Conservation (phyloP, 2,797 vertebrate genomes). For the Thalassophryne amazonica region DNA sequence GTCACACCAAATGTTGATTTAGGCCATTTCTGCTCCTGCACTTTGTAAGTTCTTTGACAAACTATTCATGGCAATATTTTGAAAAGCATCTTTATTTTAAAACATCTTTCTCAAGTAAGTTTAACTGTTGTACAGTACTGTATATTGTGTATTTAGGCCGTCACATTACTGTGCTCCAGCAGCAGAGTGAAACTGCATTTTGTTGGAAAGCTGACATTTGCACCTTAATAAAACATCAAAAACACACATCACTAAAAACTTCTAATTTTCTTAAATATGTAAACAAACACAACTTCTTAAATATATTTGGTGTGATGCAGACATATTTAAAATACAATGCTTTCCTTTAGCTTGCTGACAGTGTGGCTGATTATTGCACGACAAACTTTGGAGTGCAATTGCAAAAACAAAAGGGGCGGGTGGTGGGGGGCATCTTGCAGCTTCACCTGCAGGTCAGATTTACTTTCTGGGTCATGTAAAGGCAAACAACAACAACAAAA, state of each 20-base stretch:
- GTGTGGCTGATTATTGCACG: conserved; percentile 58
- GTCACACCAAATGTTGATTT: too few species aligned
- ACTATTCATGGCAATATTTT: too few species aligned
- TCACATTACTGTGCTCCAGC: conserved; percentile 35
- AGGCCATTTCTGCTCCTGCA: too few species aligned
- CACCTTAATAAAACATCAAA: conserved; percentile 5
- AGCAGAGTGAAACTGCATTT: conserved; percentile 7
- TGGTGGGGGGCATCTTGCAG: too few species aligned
- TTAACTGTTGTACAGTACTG: too few species aligned
- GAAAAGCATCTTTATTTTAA: too few species aligned
- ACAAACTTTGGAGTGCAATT: conserved; percentile 51
- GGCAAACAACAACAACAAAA: background rate
- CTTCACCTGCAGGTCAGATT: conserved; percentile 43
- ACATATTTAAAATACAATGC: conserved; percentile 59
- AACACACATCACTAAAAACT: conserved; percentile 26
- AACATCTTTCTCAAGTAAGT: too few species aligned
- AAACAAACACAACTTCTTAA: conserved; percentile 64
- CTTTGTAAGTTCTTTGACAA: too few species aligned
- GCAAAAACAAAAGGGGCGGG: too few species aligned
- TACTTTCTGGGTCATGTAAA: conserved; percentile 1
- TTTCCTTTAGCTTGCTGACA: conserved; percentile 39
- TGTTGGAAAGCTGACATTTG: conserved; percentile 10
- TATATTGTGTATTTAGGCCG: conserved; percentile 30
- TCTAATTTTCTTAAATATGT: conserved; percentile 57
- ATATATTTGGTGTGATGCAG: conserved; percentile 75